Percentiles rank a stretch among this genome's conserved stretches.
phyloP scores from a whole-genome alignment of 2,113 vertebrate genomes.

The Sylvilagus bachmani region DNA sequence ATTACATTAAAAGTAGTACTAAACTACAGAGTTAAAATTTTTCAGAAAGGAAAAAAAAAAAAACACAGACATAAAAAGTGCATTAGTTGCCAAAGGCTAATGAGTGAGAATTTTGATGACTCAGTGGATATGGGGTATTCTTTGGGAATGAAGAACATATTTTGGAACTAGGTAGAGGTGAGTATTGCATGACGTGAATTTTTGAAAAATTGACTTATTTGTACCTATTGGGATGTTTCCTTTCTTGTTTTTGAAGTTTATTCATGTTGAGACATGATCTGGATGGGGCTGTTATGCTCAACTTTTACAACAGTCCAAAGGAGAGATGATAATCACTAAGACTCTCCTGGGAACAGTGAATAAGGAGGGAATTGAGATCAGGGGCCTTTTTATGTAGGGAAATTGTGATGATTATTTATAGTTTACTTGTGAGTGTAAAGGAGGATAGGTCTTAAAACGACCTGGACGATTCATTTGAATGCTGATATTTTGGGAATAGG shows the following conservation, averaged over 20 bases:
- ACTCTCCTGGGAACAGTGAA: neutral
- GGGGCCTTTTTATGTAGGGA: neutral
- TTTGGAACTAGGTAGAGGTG: neutral
- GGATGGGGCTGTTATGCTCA: too few relatives aligned
- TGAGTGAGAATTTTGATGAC: too few relatives aligned
- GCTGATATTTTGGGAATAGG: neutral
- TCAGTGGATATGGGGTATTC: neutral
- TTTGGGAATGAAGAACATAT: neutral
- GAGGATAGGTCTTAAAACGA: neutral
- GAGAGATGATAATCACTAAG: neutral
- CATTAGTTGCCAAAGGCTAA: neutral
- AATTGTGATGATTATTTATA: neutral
- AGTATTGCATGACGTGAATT: neutral
- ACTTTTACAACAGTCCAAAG: neutral
- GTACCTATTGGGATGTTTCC: neutral
- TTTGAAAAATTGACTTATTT: neutral
- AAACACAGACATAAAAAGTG: neutral
- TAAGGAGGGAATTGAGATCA: neutral
- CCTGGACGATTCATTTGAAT: neutral
- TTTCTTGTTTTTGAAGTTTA: neutral
- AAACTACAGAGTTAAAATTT: neutral
- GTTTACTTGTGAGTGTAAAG: neutral
- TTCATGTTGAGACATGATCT: neutral
- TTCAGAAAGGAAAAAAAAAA: neutral
- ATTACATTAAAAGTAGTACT: neutral